phyloP scores from a whole-genome alignment of 2,888 invertebrate species.

The Bimastos eiseni region DNA sequence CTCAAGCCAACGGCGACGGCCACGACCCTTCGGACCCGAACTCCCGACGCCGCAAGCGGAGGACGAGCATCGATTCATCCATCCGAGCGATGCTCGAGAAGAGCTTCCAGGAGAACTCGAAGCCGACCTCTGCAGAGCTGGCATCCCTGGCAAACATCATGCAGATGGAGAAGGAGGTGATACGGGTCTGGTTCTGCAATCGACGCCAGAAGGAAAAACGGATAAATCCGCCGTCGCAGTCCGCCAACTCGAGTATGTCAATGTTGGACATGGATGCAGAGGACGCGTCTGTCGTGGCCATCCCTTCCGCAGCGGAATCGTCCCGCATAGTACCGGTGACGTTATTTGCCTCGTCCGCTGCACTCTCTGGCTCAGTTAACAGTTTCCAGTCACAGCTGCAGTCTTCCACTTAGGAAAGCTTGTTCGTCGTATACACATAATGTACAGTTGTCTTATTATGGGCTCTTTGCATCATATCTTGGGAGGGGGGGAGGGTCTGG shows the following conservation, averaged over 20 bases:
- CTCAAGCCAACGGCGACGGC: not conserved
- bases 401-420: not conserved
- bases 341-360: not conserved
- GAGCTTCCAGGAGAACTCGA: conserved; percentile 89
- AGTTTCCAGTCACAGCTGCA: conserved; percentile 10
- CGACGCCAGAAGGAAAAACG: conserved; percentile 92
- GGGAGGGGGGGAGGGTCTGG: too few relatives aligned
- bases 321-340: not conserved
- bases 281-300: not conserved
- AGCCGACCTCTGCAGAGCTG: conserved; percentile 95
- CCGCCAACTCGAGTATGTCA: not conserved
- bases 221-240: conserved; percentile 60
- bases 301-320: not conserved
- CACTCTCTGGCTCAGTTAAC: not conserved
- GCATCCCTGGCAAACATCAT: conserved; percentile 86
- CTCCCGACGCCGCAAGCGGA: conserved; percentile 83
- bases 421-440: not conserved
- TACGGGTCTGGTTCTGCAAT: conserved; percentile 65
- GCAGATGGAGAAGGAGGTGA: conserved; percentile 93
- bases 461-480: too few relatives aligned
- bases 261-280: not conserved
- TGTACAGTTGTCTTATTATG: not conserved
- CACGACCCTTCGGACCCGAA: conserved; percentile 63
- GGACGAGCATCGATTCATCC: conserved; percentile 93
- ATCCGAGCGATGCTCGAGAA: conserved; percentile 91